Evolutionary conservation across 1,140 invertebrate genomes (phyloP).

Genomic region (Delia radicum): DNA sequence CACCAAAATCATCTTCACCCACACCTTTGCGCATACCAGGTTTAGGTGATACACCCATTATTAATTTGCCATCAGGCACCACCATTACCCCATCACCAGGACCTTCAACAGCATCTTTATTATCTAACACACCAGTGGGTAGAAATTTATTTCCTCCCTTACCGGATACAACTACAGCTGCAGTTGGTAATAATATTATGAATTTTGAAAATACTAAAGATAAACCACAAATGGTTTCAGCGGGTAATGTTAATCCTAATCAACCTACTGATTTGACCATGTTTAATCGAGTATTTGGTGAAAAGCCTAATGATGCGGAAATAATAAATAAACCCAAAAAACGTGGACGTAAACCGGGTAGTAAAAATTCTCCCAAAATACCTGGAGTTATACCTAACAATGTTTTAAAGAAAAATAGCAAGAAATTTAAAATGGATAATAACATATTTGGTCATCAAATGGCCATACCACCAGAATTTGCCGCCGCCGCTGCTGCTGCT

Average conservation of each 20-base stretch:
- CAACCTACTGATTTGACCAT: not conserved
- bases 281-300: not conserved
- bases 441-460: not conserved
- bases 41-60: constrained; percentile 26
- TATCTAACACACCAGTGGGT: not conserved
- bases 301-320: not conserved
- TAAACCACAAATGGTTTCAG: not conserved
- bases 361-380: constrained; percentile 37
- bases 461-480: not conserved
- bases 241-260: not conserved
- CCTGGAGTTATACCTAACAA: not conserved
- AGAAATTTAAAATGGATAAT: constrained; percentile 19
- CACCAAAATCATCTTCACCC: constrained; percentile 17
- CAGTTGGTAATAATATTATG: not conserved
- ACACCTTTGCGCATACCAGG: not conserved
- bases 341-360: constrained; percentile 46
- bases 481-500: not conserved
- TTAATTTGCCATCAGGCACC: constrained; percentile 46
- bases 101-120: not conserved
- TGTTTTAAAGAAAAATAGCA: constrained; percentile 18
- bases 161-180: not conserved
- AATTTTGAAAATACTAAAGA: not conserved
- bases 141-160: not conserved
- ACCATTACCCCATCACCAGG: constrained; percentile 46
- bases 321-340: constrained; percentile 38